A percentile compares a stretch with the other conserved stretches of the same genome.
Conservation (phyloP, 2,797 vertebrate genomes). For the Sebastes vulpes region DNA sequence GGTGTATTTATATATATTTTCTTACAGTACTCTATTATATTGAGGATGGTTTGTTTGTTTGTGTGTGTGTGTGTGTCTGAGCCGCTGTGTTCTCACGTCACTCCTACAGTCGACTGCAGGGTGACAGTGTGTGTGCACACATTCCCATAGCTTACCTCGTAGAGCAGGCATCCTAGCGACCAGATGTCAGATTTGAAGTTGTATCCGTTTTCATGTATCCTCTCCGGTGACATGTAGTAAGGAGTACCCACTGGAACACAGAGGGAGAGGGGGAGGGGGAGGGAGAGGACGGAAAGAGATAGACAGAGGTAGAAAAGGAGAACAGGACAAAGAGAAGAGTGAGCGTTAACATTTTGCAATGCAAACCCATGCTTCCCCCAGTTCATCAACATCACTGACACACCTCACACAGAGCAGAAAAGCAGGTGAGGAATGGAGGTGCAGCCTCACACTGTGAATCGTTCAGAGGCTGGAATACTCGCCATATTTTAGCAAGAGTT, state of each 20-base stretch:
- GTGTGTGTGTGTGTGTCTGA: slow-evolving; percentile 33
- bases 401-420: slow-evolving; percentile 20
- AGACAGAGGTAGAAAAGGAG: slow-evolving; percentile 30
- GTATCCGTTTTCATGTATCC: slow-evolving; percentile 91
- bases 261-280: slow-evolving; percentile 7
- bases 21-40: neutral
- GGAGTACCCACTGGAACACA: slow-evolving; percentile 95
- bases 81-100: slow-evolving; percentile 51
- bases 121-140: slow-evolving; percentile 66
- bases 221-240: slow-evolving; percentile 92
- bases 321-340: slow-evolving; percentile 50
- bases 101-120: slow-evolving; percentile 55
- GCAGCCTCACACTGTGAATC: slow-evolving; percentile 30
- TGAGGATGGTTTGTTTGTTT: slow-evolving; percentile 50
- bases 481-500: slow-evolving; percentile 1
- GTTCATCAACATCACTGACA: slow-evolving; percentile 74
- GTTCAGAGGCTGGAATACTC: slow-evolving; percentile 11
- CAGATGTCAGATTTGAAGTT: slow-evolving; percentile 93
- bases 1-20: neutral
- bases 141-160: slow-evolving; percentile 91
- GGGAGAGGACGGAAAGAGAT: slow-evolving; percentile 5
- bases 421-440: slow-evolving; percentile 17
- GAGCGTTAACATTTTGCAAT: slow-evolving; percentile 59
- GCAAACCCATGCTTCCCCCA: slow-evolving; percentile 28
- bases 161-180: slow-evolving; percentile 97